A percentile compares a stretch with the other conserved stretches of the same genome.
Evolutionary conservation across 2,888 invertebrate species (phyloP).

Genomic region (Perizoma flavofasciatum): DNA sequence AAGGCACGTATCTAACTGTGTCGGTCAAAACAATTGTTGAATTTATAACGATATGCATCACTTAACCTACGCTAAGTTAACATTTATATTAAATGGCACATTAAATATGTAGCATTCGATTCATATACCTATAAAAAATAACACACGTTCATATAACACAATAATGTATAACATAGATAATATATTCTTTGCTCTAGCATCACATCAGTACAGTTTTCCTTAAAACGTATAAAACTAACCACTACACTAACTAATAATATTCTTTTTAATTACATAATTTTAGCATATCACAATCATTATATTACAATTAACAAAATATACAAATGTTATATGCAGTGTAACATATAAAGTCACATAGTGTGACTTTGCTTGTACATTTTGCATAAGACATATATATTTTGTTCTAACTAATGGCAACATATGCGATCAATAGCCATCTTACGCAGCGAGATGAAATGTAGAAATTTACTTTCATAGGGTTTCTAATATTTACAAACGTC

Average conservation of each 20-base stretch:
- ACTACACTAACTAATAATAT: constrained; percentile 53
- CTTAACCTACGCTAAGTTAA: constrained; percentile 56
- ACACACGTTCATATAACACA: constrained; percentile 40
- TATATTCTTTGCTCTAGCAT: constrained; percentile 76
- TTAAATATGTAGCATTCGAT: constrained; percentile 72
- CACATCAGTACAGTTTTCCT: constrained; percentile 78
- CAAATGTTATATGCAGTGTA: constrained; percentile 35
- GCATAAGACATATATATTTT: background rate
- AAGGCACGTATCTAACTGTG: constrained; percentile 48
- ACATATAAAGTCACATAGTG: background rate
- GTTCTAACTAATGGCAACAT: background rate
- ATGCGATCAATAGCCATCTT: background rate
- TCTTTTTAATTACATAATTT: constrained; percentile 40
- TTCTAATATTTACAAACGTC: too few relatives aligned
- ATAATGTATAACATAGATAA: constrained; percentile 55
- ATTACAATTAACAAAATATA: constrained; percentile 48
- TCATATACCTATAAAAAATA: constrained; percentile 53
- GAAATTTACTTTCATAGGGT: too few relatives aligned
- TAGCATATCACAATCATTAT: constrained; percentile 55
- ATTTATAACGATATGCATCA: constrained; percentile 51
- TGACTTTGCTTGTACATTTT: constrained; percentile 3
- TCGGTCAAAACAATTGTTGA: constrained; percentile 46
- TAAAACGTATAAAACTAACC: constrained; percentile 54
- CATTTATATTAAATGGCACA: constrained; percentile 73
- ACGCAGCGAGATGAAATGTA: background rate